phyloP scores from a whole-genome alignment of 2,113 vertebrate species.

The Microtus pennsylvanicus region DNA sequence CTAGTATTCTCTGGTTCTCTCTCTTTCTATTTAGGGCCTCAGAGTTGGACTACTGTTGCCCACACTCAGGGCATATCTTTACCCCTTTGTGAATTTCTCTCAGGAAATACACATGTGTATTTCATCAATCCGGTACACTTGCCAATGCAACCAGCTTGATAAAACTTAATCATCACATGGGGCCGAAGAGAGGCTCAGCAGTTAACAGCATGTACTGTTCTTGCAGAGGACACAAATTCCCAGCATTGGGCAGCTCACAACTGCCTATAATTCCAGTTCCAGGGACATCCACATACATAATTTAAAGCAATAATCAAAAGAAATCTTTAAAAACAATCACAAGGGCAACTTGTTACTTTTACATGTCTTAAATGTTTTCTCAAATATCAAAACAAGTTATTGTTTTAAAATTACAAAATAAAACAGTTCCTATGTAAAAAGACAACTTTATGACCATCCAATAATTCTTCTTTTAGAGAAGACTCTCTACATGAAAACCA shows the following conservation, averaged over 20 bases:
- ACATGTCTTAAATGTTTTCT: background rate
- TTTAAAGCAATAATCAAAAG: background rate
- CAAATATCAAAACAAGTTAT: background rate
- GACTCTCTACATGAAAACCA: background rate
- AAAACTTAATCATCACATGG: background rate
- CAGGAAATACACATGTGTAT: background rate
- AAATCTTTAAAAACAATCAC: background rate
- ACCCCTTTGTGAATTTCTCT: background rate
- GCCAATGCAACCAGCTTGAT: background rate
- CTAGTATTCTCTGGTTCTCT: background rate
- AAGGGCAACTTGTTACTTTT: background rate
- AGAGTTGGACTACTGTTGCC: background rate
- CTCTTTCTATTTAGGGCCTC: background rate
- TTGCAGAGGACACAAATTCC: background rate
- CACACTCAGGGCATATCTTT: background rate
- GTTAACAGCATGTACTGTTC: background rate
- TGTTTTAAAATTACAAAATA: constrained; percentile 41
- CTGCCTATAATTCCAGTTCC: background rate
- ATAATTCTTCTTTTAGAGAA: constrained; percentile 29
- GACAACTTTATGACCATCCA: background rate
- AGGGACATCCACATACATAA: background rate
- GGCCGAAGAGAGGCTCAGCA: background rate
- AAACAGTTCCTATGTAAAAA: background rate
- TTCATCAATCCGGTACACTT: background rate
- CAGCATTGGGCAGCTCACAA: background rate